Conservation (phyloP, 1,140 invertebrate genomes). For the Aphaenogaster ashmeadi region DNA sequence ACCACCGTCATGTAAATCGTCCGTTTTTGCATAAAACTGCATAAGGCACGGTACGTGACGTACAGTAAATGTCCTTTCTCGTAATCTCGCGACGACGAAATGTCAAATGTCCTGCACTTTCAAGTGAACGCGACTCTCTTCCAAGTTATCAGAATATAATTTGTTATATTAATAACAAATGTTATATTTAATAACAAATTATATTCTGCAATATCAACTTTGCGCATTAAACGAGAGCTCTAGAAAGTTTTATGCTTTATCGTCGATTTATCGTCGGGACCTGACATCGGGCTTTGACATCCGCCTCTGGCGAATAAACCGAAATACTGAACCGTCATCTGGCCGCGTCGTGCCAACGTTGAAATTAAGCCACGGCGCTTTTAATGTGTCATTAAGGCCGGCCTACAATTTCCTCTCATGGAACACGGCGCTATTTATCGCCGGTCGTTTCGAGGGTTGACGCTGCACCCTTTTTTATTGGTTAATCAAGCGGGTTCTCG, state of each 20-base stretch:
- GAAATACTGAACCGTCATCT: constrained; percentile 70
- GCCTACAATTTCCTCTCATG: constrained; percentile 65
- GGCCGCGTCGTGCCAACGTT: constrained; percentile 58
- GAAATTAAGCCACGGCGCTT: constrained; percentile 75
- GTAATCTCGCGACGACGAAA: background rate
- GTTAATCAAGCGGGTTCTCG: constrained; percentile 67
- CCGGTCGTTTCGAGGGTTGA: constrained; percentile 46
- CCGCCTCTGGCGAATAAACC: constrained; percentile 49
- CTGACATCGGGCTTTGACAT: constrained; percentile 33
- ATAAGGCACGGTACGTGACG: background rate
- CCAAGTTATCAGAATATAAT: constrained; percentile 19
- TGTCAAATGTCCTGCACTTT: background rate
- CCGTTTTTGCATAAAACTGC: background rate
- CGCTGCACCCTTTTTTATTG: constrained; percentile 65
- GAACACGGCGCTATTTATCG: constrained; percentile 63
- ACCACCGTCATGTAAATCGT: background rate
- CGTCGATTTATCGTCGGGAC: constrained; percentile 18
- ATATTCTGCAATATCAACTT: constrained; percentile 40
- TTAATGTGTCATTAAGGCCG: constrained; percentile 75
- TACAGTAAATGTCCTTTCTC: background rate
- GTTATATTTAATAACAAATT: constrained; percentile 16
- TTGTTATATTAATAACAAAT: constrained; percentile 16
- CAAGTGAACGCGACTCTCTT: background rate
- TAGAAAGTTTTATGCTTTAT: constrained; percentile 31
- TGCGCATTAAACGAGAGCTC: constrained; percentile 15